These are phyloP conservation scores for Spodoptera littoralis DNA, from an alignment of 2,888 invertebrate genomes.

Conservation along the genomic window DNA sequence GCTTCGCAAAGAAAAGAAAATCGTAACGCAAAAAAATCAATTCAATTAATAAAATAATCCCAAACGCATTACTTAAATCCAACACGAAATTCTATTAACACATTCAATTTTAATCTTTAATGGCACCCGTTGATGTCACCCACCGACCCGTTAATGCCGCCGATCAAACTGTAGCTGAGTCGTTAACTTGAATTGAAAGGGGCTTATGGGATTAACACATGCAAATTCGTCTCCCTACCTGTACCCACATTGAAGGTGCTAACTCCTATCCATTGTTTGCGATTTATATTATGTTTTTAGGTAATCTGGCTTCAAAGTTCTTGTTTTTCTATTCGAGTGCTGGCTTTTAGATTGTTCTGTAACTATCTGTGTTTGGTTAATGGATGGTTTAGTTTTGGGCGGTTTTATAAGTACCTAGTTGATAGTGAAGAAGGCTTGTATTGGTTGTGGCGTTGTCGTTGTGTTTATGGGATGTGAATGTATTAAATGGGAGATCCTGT, in stretches of 20 bases:
- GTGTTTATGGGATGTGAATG: too few species aligned
- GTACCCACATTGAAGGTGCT: conserved; percentile 47
- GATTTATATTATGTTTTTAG: conserved; percentile 45
- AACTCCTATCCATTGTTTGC: conserved; percentile 40
- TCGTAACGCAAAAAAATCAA: neutral
- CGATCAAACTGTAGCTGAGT: conserved; percentile 55
- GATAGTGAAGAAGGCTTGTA: too few species aligned
- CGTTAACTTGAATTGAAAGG: conserved; percentile 62
- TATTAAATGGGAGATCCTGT: too few species aligned
- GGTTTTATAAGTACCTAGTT: too few species aligned
- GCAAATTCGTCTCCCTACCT: conserved; percentile 57
- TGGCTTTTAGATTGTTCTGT: neutral
- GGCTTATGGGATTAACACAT: conserved; percentile 62
- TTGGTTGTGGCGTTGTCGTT: too few species aligned
- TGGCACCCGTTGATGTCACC: conserved; percentile 48
- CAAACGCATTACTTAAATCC: conserved; percentile 31
- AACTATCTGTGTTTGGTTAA: too few species aligned
- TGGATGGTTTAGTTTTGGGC: too few species aligned
- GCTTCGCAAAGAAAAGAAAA: neutral
- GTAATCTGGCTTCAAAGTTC: conserved; percentile 13
- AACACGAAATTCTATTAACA: conserved; percentile 47
- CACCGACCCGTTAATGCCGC: conserved; percentile 41
- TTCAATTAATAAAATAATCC: conserved; percentile 18
- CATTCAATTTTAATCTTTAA: conserved; percentile 56
- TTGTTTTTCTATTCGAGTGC: conserved; percentile 31